Percentiles rank a stretch among this genome's conserved stretches.
phyloP scores from a whole-genome alignment of 2,113 vertebrate species.

The Mormyrus iriodes region DNA sequence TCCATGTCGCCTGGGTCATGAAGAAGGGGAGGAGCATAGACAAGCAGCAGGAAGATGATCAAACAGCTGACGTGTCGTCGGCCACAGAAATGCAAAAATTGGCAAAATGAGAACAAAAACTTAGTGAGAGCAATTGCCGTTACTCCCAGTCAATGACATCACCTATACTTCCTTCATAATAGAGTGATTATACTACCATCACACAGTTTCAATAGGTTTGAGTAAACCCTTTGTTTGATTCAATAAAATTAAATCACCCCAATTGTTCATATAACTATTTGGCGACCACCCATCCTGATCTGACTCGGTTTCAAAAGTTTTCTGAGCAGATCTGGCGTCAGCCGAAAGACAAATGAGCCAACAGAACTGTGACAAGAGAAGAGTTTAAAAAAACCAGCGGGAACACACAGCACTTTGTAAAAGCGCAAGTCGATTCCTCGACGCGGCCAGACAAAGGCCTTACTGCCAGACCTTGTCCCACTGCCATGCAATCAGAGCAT shows the following conservation, averaged over 20 bases:
- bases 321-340: neutral
- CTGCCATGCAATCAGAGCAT: neutral
- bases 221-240: neutral
- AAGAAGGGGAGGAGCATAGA: slow-evolving; percentile 14
- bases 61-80: neutral
- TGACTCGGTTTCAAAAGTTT: neutral
- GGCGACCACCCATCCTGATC: neutral
- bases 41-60: neutral
- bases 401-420: neutral
- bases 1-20: slow-evolving; percentile 86
- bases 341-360: neutral
- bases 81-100: too few species aligned
- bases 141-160: neutral
- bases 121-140: neutral
- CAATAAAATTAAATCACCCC: neutral
- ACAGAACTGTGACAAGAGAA: neutral
- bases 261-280: neutral
- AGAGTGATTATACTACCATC: neutral
- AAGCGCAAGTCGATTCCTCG: neutral
- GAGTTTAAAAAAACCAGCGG: neutral
- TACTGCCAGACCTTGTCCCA: neutral
- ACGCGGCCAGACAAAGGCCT: neutral
- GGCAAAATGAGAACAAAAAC: too few species aligned
- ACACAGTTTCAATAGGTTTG: neutral
- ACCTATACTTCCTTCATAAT: neutral